Percentiles rank a stretch among this genome's conserved stretches.
phyloP scores from a whole-genome alignment of 2,113 vertebrate genomes.

The Corapipo altera region DNA sequence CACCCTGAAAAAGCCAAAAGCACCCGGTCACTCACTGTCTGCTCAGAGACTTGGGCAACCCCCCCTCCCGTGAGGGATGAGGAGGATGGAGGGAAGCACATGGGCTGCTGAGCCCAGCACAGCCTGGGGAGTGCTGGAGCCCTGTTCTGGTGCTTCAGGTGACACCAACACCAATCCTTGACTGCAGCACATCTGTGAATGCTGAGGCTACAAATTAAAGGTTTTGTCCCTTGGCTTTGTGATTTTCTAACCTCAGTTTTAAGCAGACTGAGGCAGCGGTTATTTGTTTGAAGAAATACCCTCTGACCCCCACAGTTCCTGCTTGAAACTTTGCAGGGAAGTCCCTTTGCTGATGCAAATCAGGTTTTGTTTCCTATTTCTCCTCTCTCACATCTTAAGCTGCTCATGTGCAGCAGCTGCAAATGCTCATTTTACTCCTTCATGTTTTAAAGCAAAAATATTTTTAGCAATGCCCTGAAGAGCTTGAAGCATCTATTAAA shows the following conservation, averaged over 20 bases:
- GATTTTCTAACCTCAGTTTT: neutral
- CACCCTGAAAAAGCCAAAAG: neutral
- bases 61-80: neutral
- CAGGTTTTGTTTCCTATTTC: constrained; percentile 11
- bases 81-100: neutral
- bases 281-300: neutral
- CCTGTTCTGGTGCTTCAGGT: neutral
- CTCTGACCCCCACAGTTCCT: neutral
- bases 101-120: neutral
- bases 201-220: neutral
- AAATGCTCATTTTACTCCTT: neutral
- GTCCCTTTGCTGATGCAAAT: constrained; percentile 27
- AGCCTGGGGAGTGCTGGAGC: rapidly evolving
- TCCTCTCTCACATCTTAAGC: neutral
- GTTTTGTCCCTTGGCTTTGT: neutral
- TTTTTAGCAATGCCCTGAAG: neutral
- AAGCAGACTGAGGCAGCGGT: neutral
- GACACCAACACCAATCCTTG: neutral
- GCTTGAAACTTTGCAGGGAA: neutral
- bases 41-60: neutral
- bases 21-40: neutral
- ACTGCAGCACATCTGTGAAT: rapidly evolving
- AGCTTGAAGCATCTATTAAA: neutral
- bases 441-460: neutral
- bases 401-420: neutral